Evolutionary conservation across 2,888 invertebrate species (phyloP).

Genomic region (Mesopsocus fuscifrons): DNA sequence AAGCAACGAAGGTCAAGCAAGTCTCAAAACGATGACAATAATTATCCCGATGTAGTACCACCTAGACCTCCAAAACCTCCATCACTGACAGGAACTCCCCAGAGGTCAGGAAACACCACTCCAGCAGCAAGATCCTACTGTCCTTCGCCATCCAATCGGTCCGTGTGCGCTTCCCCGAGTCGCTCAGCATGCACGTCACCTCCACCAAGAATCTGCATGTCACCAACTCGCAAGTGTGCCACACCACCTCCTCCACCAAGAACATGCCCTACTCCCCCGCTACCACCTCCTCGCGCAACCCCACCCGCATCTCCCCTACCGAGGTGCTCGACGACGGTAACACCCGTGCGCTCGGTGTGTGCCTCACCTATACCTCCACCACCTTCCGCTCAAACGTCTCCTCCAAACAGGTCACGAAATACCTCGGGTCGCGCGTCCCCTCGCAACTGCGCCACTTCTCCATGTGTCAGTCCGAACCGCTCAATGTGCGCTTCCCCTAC

Average conservation of each 20-base stretch:
- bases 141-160: not conserved
- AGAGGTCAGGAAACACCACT: not conserved
- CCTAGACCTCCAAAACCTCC: slow-evolving; percentile 36
- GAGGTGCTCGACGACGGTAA: not conserved
- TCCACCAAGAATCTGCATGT: not conserved
- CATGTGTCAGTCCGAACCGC: not conserved
- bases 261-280: slow-evolving; percentile 2
- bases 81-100: slow-evolving; percentile 16
- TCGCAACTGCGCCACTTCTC: slow-evolving; percentile 1
- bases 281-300: not conserved
- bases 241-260: slow-evolving; percentile 7
- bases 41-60: slow-evolving; percentile 48
- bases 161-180: not conserved
- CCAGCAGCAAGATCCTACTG: slow-evolving; percentile 8
- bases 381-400: not conserved
- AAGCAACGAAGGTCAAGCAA: slow-evolving; percentile 29
- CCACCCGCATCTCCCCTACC: not conserved
- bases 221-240: not conserved
- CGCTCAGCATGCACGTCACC: slow-evolving; percentile 2
- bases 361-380: slow-evolving; percentile 3
- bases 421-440: slow-evolving; percentile 4
- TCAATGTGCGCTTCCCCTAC: slow-evolving; percentile 10
- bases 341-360: not conserved
- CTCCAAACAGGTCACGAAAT: not conserved
- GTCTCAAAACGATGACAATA: not conserved